Conservation (phyloP, 1,140 invertebrate species). For the Hirudo medicinalis region DNA sequence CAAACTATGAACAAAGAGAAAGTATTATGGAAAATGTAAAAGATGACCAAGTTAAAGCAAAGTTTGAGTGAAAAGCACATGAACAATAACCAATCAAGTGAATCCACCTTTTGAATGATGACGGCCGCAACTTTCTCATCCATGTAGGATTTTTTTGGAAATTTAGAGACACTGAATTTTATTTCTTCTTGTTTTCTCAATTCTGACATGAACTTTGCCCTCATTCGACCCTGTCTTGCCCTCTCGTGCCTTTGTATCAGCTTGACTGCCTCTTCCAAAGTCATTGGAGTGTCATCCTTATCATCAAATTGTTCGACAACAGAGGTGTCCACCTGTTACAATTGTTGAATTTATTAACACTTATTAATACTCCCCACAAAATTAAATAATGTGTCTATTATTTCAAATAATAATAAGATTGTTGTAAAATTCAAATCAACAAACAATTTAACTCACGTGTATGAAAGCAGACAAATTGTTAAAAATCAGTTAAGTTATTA, state of each 20-base stretch:
- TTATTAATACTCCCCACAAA: background rate
- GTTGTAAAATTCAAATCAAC: background rate
- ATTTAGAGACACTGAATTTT: no score
- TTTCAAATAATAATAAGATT: background rate
- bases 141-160: no score
- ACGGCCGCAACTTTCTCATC: no score
- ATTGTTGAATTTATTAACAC: background rate
- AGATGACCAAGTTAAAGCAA: no score
- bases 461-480: background rate
- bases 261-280: constrained; percentile 65
- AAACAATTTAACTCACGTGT: background rate
- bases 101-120: no score
- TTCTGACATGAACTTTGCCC: constrained; percentile 62
- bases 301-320: constrained; percentile 24
- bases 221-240: constrained; percentile 64
- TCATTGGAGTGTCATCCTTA: constrained; percentile 46
- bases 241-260: constrained; percentile 78
- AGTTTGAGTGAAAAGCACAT: no score
- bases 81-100: no score
- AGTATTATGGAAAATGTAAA: no score
- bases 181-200: no score
- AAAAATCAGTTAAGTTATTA: no score
- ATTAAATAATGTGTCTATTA: no score
- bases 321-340: background rate
- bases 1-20: no score